Evolutionary conservation across 2,888 invertebrate genomes (phyloP), one percentile per base, ranked within the genome.

Genomic region (Labia minor): DNA sequence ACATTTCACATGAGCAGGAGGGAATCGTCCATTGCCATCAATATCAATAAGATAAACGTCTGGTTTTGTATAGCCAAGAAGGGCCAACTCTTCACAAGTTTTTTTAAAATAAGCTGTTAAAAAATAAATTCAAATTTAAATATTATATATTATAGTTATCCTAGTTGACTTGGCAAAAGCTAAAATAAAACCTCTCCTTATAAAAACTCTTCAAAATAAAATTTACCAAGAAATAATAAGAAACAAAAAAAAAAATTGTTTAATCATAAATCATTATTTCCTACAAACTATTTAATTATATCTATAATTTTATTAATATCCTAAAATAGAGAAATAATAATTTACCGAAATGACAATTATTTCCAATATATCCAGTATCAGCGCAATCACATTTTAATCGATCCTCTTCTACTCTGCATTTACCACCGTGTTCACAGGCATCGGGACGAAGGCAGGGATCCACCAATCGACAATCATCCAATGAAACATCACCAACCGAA

Each of bases 31-130:
- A 75, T 93, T 93, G 0, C 95, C 94, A 75, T 96, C 95, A 66
- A 95, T 92, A 75, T 96, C 95, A 72, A 95, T 93, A 63, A 89
- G 84, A 76, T 94, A 95, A 0, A 94, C 92, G 72, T 94, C 94
- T 37, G 94, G 92, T 72, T 91, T 86, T 0, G 90, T 92, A 74
- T 90, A 91, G 0, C 95, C 95, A 16, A 94, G 80, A 6, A 95
- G 80, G 0, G 93, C 94, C 67, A 95, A 76, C 74, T 95, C 95
- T 77, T 95, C 95, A 76, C 95, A 96, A 0, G 95, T 94, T 75
- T 92, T 89, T 70, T 92, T 85, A 75, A 91, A 92, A 68, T 90
- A 86, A 0, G 95, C 94, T 85, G 75, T n/a, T n/a, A 33, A 75
- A 75, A 63, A 69, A 21, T 61, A 71, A 68, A 68, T 49, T n/a